A percentile compares a stretch with the other conserved stretches of the same genome.
Conservation (phyloP, 2,113 vertebrate species). For the Indicator indicator region DNA sequence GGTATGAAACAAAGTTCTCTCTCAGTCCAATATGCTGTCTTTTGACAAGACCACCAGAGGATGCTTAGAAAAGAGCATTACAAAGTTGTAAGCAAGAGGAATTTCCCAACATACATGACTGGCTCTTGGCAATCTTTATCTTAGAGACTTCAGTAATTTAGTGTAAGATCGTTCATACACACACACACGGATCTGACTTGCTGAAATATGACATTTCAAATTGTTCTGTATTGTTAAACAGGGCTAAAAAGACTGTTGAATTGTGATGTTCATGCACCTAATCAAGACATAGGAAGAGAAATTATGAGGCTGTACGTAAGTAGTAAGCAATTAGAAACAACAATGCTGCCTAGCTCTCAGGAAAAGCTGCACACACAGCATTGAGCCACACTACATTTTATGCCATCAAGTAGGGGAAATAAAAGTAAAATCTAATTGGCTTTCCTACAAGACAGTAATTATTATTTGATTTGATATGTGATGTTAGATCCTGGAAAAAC, state of each 20-base stretch:
- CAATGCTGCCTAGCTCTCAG: neutral
- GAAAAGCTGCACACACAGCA: neutral
- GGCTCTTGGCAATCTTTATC: neutral
- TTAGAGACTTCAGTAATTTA: neutral
- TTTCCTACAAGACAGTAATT: neutral
- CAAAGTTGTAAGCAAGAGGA: neutral
- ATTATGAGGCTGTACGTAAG: neutral
- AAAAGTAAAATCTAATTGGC: neutral
- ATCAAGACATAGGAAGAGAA: neutral
- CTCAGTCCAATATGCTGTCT: neutral
- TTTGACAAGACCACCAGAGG: neutral
- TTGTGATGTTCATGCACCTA: neutral
- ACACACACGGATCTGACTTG: neutral
- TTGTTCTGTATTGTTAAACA: neutral
- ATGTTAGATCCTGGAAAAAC: neutral
- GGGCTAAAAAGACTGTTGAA: neutral
- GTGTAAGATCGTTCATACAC: neutral
- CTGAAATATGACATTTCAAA: neutral
- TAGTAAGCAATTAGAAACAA: neutral
- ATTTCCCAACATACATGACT: neutral
- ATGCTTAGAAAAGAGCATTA: neutral
- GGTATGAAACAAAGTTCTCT: neutral
- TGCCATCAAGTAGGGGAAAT: neutral
- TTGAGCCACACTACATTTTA: neutral
- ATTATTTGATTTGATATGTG: neutral